phyloP scores from a whole-genome alignment of 1,140 invertebrate genomes.

The Metaphire vulgaris region DNA sequence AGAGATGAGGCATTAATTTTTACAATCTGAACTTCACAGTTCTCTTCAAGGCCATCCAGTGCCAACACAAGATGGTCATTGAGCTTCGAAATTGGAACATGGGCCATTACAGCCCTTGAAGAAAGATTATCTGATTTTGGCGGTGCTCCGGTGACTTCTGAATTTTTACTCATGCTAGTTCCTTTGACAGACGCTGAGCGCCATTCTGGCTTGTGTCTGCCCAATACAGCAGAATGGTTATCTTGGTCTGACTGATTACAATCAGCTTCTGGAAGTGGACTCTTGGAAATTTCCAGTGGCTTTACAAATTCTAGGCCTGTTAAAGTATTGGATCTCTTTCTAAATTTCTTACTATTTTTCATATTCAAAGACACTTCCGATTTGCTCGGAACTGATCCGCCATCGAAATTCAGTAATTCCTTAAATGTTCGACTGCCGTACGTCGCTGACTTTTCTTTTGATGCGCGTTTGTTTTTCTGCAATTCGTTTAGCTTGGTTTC shows the following conservation, averaged over 20 bases:
- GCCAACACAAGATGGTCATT: neutral
- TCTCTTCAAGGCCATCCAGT: neutral
- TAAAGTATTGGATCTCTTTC: neutral
- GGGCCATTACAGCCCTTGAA: neutral
- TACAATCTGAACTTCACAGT: neutral
- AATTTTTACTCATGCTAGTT: neutral
- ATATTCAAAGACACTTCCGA: neutral
- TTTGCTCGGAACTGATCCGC: neutral
- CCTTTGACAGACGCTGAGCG: neutral
- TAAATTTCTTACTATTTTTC: neutral
- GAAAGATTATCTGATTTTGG: neutral
- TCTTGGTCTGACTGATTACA: neutral
- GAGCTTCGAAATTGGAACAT: neutral
- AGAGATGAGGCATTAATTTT: neutral
- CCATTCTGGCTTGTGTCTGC: neutral
- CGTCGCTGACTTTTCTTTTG: too few relatives aligned
- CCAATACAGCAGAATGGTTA: neutral
- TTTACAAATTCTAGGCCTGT: neutral
- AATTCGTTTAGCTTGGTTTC: too few relatives aligned
- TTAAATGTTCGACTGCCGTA: too few relatives aligned
- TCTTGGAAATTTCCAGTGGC: neutral
- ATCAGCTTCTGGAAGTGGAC: neutral
- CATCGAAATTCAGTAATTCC: too few relatives aligned
- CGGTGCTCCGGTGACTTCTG: neutral
- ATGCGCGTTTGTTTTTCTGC: too few relatives aligned